A percentile compares a stretch with the other conserved stretches of the same genome.
Conservation (phyloP, 64 coral and sea anemone genomes). For the Pachyseris speciosa region DNA sequence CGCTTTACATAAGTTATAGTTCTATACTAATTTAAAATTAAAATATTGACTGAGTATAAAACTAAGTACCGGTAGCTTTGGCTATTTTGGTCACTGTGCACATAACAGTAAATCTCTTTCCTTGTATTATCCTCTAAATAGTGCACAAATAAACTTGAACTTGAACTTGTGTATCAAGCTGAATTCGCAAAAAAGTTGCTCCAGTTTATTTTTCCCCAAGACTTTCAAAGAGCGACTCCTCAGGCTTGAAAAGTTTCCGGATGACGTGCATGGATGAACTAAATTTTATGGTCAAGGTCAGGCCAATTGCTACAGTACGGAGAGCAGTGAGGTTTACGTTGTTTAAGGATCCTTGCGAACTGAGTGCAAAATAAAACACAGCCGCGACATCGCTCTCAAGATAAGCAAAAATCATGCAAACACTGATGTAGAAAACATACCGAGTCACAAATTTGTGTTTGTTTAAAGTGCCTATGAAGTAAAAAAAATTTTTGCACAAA, state of each 20-base stretch:
- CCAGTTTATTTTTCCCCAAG: background rate
- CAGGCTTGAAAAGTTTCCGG: conserved; percentile 11
- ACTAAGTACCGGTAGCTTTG: no score
- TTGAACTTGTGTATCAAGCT: no score
- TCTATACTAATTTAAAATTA: no score
- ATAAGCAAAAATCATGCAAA: conserved; percentile 54
- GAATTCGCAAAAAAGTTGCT: no score
- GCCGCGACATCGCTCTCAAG: conserved; percentile 34
- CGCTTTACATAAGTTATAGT: no score
- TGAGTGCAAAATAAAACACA: conserved; percentile 38
- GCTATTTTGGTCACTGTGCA: no score
- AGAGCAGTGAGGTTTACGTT: conserved; percentile 46
- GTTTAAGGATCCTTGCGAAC: conserved; percentile 25
- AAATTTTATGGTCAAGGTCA: conserved; percentile 31
- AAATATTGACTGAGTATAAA: no score
- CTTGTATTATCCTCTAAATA: no score
- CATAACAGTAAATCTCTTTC: no score
- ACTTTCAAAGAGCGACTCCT: background rate
- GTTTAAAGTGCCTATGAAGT: no score
- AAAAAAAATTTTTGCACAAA: no score
- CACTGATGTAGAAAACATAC: conserved; percentile 45
- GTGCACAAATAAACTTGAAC: no score
- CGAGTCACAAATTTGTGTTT: background rate
- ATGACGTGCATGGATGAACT: conserved; percentile 52
- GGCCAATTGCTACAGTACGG: conserved; percentile 18